Evolutionary conservation across 2,888 invertebrate species (phyloP).

Genomic region (Erebia palarica): DNA sequence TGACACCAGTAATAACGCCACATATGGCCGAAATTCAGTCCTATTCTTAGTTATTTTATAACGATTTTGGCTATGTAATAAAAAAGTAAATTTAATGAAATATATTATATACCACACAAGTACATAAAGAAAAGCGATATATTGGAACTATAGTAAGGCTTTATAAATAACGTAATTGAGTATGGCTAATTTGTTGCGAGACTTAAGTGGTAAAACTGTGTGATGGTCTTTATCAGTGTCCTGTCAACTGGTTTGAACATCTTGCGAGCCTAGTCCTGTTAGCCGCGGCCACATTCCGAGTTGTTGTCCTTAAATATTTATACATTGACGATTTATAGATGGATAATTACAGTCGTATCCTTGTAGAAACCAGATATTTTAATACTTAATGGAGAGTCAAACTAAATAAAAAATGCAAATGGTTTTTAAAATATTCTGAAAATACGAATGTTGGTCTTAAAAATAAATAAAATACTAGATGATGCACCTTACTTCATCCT

Average conservation of each 20-base stretch:
- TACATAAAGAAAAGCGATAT: neutral
- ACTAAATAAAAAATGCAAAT: constrained; percentile 17
- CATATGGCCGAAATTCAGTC: too few species aligned
- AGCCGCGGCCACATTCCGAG: constrained; percentile 31
- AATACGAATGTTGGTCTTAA: neutral
- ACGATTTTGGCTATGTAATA: neutral
- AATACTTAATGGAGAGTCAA: constrained; percentile 16
- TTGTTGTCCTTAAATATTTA: constrained; percentile 37
- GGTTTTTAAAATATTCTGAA: neutral
- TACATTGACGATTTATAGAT: constrained; percentile 35
- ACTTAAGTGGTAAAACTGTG: constrained; percentile 40
- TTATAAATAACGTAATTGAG: constrained; percentile 35
- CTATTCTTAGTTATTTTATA: too few species aligned
- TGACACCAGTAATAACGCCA: too few species aligned
- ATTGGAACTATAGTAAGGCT: neutral
- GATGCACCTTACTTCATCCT: too few species aligned
- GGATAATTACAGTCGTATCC: constrained; percentile 30
- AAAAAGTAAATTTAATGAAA: neutral
- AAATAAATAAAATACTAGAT: neutral
- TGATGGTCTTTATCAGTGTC: constrained; percentile 45
- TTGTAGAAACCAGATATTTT: constrained; percentile 29
- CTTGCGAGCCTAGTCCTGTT: constrained; percentile 47
- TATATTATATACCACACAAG: neutral
- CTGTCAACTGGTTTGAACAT: constrained; percentile 55
- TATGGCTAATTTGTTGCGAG: constrained; percentile 40